Evolutionary conservation across 2,113 vertebrate genomes (phyloP), one percentile per base, ranked within the genome.

Genomic region (Sorex araneus): DNA sequence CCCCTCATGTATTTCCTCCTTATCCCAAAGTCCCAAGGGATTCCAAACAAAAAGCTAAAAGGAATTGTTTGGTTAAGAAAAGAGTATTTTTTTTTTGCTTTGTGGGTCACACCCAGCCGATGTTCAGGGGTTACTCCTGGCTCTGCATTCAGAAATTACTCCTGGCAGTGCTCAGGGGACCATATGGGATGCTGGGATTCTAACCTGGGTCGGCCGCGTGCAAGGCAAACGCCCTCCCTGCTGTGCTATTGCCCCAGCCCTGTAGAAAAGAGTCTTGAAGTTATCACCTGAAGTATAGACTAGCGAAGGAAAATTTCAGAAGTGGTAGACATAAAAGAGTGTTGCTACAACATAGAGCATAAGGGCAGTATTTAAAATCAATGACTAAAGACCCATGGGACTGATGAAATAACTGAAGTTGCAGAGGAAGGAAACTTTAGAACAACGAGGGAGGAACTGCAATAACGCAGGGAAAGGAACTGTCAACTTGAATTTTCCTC

Each of bases 271-370:
- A 27, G 47, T 47, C 8, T 45, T 91, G 50, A 60, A 45, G 18
- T 85, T 34, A 66, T 73, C 45, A 54, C 25, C 36, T 71, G 25
- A 93, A 89, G 11, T 64, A 28, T 64, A 85, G 43, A 25, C n/a
- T 4, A 86, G 19, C 47, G 18, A 89, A 47, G 93, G 40, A 87
- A 84, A 80, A 76, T 43, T 79, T 71, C 80, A 66, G n/a, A 76
- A 54, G 27, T 21, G 71, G 23, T 25, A 66, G 47, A 70, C 16
- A 80, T n/a, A 40, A 82, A 74, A 76, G 73, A 76, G 15, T 25
- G 11, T 80, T 64, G 80, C 74, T 32, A 57, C n/a, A 87, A 80
- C 27, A 70, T 30, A 23, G 4, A 81, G 15, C 69, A 43, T 28
- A 45, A 70, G 34, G 21, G 74, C 12, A 4, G 36, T n/a, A 70